Evolutionary conservation across 1,140 invertebrate species (phyloP).

Genomic region (Colletes latitarsis): DNA sequence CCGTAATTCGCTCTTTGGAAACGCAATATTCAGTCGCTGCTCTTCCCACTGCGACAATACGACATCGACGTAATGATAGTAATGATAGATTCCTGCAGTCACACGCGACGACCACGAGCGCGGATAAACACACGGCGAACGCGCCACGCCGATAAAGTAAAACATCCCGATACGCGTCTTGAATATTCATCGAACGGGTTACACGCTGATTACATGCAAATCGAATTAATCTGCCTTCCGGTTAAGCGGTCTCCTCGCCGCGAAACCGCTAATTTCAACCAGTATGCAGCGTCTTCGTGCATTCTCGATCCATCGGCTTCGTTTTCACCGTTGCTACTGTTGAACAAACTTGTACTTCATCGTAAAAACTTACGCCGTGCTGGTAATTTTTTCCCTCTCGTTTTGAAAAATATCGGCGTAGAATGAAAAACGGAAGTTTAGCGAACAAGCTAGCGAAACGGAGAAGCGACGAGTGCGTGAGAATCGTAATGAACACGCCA

Average conservation of each 20-base stretch:
- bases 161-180: slow-evolving; percentile 15
- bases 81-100: background rate
- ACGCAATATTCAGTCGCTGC: background rate
- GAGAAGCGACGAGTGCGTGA: background rate
- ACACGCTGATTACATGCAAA: slow-evolving; percentile 58
- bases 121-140: background rate
- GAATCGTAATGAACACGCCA: background rate
- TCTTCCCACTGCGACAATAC: background rate
- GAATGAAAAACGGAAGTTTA: too few relatives aligned
- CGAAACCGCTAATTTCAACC: slow-evolving; percentile 44
- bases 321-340: background rate
- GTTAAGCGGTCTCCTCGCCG: slow-evolving; percentile 16
- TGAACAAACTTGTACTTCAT: background rate
- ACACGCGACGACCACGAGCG: background rate
- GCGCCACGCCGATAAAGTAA: background rate
- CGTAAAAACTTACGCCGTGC: too few relatives aligned
- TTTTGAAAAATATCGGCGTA: too few relatives aligned
- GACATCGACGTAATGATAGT: too few relatives aligned
- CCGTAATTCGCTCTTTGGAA: background rate
- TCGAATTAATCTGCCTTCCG: slow-evolving; percentile 41
- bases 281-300: background rate
- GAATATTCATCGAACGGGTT: slow-evolving; percentile 54
- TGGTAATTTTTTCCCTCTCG: too few relatives aligned
- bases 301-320: background rate
- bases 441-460: too few relatives aligned